These are phyloP conservation scores for Mactromeris polynyma DNA, from an alignment of 2,888 invertebrate species.

Conservation along the genomic window DNA sequence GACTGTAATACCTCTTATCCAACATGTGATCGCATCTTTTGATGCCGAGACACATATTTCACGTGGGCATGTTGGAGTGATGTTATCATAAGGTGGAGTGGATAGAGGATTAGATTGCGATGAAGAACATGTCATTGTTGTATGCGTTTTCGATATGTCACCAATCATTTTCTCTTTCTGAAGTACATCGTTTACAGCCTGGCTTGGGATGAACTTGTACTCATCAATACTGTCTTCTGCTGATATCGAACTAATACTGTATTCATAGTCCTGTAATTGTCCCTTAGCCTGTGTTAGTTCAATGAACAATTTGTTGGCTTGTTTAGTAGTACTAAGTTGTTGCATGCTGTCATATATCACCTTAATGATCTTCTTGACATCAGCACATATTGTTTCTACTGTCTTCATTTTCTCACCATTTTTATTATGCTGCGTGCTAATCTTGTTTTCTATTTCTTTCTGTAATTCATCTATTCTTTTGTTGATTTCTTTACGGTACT, in stretches of 20 bases:
- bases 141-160: not conserved
- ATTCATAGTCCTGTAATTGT: not conserved
- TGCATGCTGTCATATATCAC: not conserved
- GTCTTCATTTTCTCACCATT: too few relatives aligned
- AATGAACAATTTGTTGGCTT: not conserved
- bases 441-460: too few relatives aligned
- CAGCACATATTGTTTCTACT: not conserved
- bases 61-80: too few relatives aligned
- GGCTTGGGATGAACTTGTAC: too few relatives aligned
- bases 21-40: not conserved
- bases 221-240: too few relatives aligned
- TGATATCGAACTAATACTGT: too few relatives aligned
- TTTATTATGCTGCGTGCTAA: not conserved
- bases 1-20: not conserved
- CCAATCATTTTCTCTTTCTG: too few relatives aligned
- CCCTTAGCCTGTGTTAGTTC: not conserved
- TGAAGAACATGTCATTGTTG: too few relatives aligned
- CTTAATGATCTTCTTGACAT: not conserved
- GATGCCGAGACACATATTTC: not conserved
- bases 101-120: too few relatives aligned
- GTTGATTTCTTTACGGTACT: not conserved
- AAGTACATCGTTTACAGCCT: too few relatives aligned
- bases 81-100: too few relatives aligned
- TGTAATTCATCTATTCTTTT: too few relatives aligned
- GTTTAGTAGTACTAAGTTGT: not conserved